These are phyloP conservation scores for Rhagonycha lutea DNA, from an alignment of 2,888 invertebrate species.

Conservation along the genomic window DNA sequence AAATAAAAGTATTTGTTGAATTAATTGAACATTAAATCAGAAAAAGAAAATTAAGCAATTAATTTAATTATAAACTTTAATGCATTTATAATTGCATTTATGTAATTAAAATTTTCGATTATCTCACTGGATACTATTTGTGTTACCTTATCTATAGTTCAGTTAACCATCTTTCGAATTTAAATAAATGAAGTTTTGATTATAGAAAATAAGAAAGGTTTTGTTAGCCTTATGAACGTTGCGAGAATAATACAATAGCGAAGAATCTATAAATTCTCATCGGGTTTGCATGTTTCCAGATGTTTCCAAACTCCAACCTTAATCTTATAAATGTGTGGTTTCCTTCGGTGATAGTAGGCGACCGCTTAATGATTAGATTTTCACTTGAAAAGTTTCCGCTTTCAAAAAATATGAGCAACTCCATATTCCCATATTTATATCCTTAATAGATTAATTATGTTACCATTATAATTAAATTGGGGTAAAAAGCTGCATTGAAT, in stretches of 20 bases:
- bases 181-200: constrained; percentile 11
- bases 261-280: constrained; percentile 15
- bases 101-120: no score
- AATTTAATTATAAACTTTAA: no score
- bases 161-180: background rate
- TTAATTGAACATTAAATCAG: no score
- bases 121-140: no score
- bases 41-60: no score
- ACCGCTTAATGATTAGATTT: constrained; percentile 21
- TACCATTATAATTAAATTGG: background rate
- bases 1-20: no score
- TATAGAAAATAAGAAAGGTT: constrained; percentile 2
- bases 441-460: constrained; percentile 10
- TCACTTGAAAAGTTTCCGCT: constrained; percentile 5
- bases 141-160: no score
- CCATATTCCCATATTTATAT: constrained; percentile 14
- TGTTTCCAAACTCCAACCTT: constrained; percentile 8
- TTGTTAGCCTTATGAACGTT: constrained; percentile 2
- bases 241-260: background rate
- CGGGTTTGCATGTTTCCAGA: constrained; percentile 14
- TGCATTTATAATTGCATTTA: no score
- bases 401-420: constrained; percentile 4
- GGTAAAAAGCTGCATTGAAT: background rate
- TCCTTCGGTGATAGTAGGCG: constrained; percentile 14
- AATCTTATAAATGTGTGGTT: constrained; percentile 20